These are phyloP conservation scores for Martes martes DNA, from an alignment of 2,113 vertebrate species.

Conservation along the genomic window DNA sequence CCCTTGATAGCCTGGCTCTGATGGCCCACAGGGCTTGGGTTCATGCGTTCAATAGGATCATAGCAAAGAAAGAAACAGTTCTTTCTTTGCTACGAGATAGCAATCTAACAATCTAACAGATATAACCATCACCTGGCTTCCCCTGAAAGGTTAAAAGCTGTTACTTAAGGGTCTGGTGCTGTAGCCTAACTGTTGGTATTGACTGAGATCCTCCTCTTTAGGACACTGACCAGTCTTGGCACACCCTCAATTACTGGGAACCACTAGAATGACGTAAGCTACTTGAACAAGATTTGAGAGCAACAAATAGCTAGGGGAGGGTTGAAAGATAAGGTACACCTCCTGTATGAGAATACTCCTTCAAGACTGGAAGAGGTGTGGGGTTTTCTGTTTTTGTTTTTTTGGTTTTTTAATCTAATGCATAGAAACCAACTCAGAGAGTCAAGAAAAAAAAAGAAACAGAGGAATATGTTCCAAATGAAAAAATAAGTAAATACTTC, in stretches of 20 bases:
- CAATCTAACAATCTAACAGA: no score
- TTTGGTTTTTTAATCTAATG: background rate
- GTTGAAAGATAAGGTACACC: background rate
- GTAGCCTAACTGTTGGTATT: background rate
- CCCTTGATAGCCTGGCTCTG: background rate
- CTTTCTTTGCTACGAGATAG: no score
- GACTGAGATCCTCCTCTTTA: background rate
- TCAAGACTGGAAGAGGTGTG: background rate
- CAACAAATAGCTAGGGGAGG: background rate
- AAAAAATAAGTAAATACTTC: background rate
- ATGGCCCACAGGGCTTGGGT: background rate
- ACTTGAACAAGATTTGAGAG: background rate
- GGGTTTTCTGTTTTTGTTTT: background rate
- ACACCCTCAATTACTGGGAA: background rate
- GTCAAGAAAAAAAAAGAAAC: background rate
- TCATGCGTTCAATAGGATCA: background rate
- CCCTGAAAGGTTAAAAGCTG: background rate
- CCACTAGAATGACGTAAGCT: background rate
- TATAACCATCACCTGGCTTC: background rate
- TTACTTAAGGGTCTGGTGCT: background rate
- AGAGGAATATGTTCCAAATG: background rate
- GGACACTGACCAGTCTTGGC: background rate
- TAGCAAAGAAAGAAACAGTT: background rate
- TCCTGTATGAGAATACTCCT: background rate
- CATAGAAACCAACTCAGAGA: background rate